A percentile compares a stretch with the other conserved stretches of the same genome.
phyloP scores from a whole-genome alignment of 2,113 vertebrate genomes.

The Elephantulus edwardii region DNA sequence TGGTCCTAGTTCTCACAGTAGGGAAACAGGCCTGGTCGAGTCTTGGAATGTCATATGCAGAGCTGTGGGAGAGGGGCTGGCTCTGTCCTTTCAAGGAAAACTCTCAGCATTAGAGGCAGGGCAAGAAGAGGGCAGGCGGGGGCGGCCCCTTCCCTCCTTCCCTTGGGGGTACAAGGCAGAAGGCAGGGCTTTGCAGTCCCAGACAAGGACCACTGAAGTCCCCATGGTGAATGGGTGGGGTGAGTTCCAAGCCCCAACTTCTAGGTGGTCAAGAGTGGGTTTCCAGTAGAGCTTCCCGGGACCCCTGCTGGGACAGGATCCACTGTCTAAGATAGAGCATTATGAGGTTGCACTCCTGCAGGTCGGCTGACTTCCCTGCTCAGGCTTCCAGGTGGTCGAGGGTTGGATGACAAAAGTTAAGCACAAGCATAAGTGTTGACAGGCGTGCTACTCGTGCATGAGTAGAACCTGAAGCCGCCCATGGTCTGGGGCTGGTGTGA shows the following conservation, averaged over 20 bases:
- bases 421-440: neutral
- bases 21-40: slow-evolving; percentile 58
- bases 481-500: neutral
- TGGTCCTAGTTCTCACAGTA: slow-evolving; percentile 36
- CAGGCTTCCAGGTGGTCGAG: neutral
- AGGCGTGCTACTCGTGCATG: too few relatives aligned
- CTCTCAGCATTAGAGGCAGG: slow-evolving; percentile 15
- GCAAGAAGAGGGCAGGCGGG: neutral
- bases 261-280: neutral
- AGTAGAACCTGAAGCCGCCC: neutral
- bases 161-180: rapidly evolving
- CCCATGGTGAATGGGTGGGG: neutral
- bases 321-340: slow-evolving; percentile 26
- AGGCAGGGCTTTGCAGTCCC: neutral
- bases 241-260: neutral
- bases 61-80: slow-evolving; percentile 59
- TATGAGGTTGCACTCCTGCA: neutral
- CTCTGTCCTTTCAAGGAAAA: slow-evolving; percentile 78
- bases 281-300: neutral
- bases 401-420: too few relatives aligned
- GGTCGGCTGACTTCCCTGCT: neutral
- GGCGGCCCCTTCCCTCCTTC: slow-evolving; percentile 2
- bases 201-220: neutral
- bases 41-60: slow-evolving; percentile 60
- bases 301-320: slow-evolving; percentile 1